Evolutionary conservation across 2,888 invertebrate genomes (phyloP).

Genomic region (Diplolepis rosae): DNA sequence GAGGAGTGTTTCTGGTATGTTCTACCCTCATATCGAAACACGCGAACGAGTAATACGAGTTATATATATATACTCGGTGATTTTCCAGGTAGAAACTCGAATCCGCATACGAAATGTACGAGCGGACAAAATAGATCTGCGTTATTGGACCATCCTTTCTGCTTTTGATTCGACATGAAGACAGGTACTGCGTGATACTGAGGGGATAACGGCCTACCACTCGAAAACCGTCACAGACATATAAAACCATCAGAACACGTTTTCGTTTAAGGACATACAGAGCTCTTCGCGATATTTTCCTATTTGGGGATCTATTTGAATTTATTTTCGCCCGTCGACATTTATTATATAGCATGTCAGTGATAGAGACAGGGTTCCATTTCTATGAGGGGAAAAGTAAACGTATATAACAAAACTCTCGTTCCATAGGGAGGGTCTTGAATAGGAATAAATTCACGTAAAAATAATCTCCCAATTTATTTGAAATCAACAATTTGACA

Average conservation of each 20-base stretch:
- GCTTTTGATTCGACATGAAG: constrained; percentile 44
- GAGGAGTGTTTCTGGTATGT: background rate
- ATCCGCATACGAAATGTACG: constrained; percentile 31
- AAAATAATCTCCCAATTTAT: too few species aligned
- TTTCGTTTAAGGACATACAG: constrained; percentile 9
- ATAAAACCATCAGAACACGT: constrained; percentile 9
- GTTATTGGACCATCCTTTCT: constrained; percentile 44
- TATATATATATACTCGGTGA: background rate
- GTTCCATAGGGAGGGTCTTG: background rate
- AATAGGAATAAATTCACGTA: background rate
- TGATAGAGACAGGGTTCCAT: background rate
- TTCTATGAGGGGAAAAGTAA: background rate
- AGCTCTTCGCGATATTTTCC: background rate
- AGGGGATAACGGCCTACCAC: background rate
- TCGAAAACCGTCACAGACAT: background rate
- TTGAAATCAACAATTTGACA: too few species aligned
- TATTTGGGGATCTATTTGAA: background rate
- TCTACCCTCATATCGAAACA: background rate
- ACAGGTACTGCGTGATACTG: constrained; percentile 39
- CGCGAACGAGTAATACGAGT: constrained; percentile 15
- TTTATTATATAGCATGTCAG: background rate
- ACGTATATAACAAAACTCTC: background rate
- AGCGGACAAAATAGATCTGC: constrained; percentile 37
- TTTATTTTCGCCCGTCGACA: constrained; percentile 10
- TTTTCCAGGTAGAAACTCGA: constrained; percentile 9